These are phyloP conservation scores for Tineola bisselliella DNA, from an alignment of 2,888 invertebrate species.

Conservation along the genomic window DNA sequence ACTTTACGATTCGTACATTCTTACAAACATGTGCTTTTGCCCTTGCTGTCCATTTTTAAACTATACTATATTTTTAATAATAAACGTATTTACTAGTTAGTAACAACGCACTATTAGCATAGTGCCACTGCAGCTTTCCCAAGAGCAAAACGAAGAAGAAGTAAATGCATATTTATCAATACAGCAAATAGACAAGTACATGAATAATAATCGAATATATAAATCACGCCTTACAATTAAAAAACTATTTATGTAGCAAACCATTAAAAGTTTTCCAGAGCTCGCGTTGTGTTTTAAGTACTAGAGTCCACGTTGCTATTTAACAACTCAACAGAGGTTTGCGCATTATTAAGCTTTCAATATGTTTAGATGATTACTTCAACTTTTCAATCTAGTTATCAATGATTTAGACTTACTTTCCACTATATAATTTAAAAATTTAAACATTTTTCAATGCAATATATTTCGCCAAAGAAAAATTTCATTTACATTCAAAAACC, in stretches of 20 bases:
- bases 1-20: constrained; percentile 36
- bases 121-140: no score
- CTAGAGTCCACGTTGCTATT: neutral
- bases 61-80: no score
- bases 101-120: no score
- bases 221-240: neutral
- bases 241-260: neutral
- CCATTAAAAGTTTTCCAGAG: neutral
- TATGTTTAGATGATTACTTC: neutral
- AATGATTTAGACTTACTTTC: neutral
- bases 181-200: neutral
- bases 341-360: neutral
- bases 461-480: neutral
- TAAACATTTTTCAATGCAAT: neutral
- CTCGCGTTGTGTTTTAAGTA: neutral
- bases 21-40: neutral
- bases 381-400: neutral
- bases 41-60: neutral
- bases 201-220: neutral
- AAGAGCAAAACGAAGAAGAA: no score
- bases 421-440: neutral
- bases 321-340: neutral
- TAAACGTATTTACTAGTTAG: no score
- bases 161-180: neutral
- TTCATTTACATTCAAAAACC: neutral